phyloP scores from a whole-genome alignment of 2,888 invertebrate genomes.

The Cristatella mucedo region DNA sequence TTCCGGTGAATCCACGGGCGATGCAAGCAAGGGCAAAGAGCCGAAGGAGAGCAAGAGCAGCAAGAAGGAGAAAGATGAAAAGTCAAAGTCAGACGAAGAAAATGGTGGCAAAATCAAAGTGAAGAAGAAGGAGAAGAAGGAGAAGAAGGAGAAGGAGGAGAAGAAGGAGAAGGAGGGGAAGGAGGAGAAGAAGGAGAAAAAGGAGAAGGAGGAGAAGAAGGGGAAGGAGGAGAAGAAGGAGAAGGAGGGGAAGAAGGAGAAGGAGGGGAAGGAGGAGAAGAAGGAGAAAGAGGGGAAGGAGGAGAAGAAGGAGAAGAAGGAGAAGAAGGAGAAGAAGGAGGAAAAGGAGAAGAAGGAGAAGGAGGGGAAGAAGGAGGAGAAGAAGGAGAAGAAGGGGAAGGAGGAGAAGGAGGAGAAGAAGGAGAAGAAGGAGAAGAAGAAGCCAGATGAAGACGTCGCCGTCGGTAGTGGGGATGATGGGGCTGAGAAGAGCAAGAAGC shows the following conservation, averaged over 20 bases:
- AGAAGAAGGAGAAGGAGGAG: neutral
- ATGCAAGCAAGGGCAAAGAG: too few species aligned
- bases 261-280: constrained; percentile 1
- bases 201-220: neutral
- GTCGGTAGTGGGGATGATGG: too few species aligned
- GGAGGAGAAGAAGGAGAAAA: neutral
- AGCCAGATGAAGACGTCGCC: too few species aligned
- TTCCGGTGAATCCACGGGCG: too few species aligned
- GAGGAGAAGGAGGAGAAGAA: too few species aligned
- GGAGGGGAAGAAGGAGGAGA: neutral
- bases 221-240: constrained; percentile 1
- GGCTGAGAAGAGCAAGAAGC: too few species aligned
- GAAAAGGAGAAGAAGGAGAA: constrained; percentile 1
- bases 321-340: constrained; percentile 1
- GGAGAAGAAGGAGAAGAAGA: too few species aligned
- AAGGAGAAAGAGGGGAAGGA: constrained; percentile 1
- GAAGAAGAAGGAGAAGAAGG: neutral
- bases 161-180: constrained; percentile 1
- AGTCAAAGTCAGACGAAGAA: too few species aligned
- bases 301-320: constrained; percentile 1
- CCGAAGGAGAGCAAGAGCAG: too few species aligned
- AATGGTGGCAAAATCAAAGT: neutral
- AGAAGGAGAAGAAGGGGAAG: too few species aligned
- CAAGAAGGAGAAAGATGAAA: too few species aligned
- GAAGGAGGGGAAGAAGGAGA: constrained; percentile 1